Evolutionary conservation across 2,888 invertebrate species (phyloP).

Genomic region (Axea sp.): DNA sequence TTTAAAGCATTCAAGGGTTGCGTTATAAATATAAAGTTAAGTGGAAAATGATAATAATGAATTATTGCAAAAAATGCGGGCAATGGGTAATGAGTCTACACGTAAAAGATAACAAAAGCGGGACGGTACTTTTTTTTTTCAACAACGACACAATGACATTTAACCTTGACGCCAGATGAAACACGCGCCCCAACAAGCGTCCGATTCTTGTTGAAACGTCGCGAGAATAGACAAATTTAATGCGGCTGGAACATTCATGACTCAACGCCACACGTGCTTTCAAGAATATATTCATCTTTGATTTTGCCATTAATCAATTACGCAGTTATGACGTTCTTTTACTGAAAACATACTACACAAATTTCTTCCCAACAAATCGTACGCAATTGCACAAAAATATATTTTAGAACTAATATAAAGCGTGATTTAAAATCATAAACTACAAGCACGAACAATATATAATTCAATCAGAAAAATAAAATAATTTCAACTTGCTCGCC

Average conservation of each 20-base stretch:
- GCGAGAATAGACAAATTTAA: conserved; percentile 62
- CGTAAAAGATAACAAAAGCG: conserved; percentile 57
- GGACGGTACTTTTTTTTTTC: conserved; percentile 39
- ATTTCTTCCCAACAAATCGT: no score
- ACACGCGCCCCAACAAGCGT: conserved; percentile 41
- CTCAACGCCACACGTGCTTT: conserved; percentile 59
- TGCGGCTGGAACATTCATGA: conserved; percentile 50
- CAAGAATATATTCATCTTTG: conserved; percentile 42
- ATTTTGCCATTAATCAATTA: conserved; percentile 48
- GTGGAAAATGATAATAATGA: conserved; percentile 3
- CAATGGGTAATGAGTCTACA: conserved; percentile 50
- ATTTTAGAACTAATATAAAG: no score
- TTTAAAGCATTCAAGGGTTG: no score
- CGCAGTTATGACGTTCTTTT: background rate
- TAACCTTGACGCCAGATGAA: conserved; percentile 62
- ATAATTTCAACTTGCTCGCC: no score
- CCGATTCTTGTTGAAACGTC: conserved; percentile 53
- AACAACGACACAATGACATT: conserved; percentile 47
- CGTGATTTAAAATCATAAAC: no score
- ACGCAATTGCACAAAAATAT: no score
- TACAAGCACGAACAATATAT: no score
- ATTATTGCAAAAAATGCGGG: conserved; percentile 51
- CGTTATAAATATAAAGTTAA: background rate
- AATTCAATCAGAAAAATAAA: no score
- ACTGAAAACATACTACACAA: background rate